phyloP scores from a whole-genome alignment of 1,140 invertebrate species.

The Lineus longissimus region DNA sequence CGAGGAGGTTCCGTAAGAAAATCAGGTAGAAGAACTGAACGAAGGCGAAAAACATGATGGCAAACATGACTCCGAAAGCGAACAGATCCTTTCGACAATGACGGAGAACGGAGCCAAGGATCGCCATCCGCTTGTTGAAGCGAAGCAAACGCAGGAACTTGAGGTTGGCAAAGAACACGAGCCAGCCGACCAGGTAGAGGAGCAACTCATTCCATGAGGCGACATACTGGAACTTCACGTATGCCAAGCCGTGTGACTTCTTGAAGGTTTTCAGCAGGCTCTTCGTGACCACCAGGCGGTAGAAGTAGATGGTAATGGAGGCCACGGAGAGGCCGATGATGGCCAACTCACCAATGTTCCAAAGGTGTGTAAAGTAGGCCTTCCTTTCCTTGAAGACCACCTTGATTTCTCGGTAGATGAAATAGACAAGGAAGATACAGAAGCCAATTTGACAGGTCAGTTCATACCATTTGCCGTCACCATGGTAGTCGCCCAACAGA shows the following conservation, averaged over 20 bases:
- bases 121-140: slow-evolving; percentile 58
- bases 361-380: slow-evolving; percentile 45
- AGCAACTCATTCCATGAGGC: slow-evolving; percentile 56
- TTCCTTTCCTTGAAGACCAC: slow-evolving; percentile 33
- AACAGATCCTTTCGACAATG: slow-evolving; percentile 41
- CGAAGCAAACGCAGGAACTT: slow-evolving; percentile 59
- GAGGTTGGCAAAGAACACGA: slow-evolving; percentile 57
- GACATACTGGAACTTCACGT: slow-evolving; percentile 58
- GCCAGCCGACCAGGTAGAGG: slow-evolving; percentile 54
- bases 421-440: slow-evolving; percentile 56
- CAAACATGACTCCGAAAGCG: slow-evolving; percentile 52
- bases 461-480: slow-evolving; percentile 38
- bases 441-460: slow-evolving; percentile 40
- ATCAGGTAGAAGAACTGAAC: slow-evolving; percentile 58
- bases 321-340: slow-evolving; percentile 51
- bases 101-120: slow-evolving; percentile 49
- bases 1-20: slow-evolving; percentile 49
- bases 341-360: slow-evolving; percentile 54
- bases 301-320: slow-evolving; percentile 52
- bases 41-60: slow-evolving; percentile 52
- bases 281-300: slow-evolving; percentile 45
- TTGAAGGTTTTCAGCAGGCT: slow-evolving; percentile 50
- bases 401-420: slow-evolving; percentile 52
- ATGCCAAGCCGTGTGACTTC: slow-evolving; percentile 55
- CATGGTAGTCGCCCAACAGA: slow-evolving; percentile 42